These are phyloP conservation scores for Machimus rusticus DNA, from an alignment of 2,888 invertebrate species.

Conservation along the genomic window DNA sequence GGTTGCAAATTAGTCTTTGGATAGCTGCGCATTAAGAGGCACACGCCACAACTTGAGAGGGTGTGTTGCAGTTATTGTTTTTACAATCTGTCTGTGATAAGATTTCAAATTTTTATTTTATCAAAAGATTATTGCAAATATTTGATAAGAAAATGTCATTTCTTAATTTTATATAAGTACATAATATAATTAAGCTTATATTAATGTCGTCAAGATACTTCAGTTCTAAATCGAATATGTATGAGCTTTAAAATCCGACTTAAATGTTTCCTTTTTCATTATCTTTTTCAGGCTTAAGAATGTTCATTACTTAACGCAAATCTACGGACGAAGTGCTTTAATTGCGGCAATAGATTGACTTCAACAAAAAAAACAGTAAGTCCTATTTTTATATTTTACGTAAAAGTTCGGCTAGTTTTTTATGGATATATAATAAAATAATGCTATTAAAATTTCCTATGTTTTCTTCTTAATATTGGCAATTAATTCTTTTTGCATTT, in stretches of 20 bases:
- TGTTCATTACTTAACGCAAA: constrained; percentile 5
- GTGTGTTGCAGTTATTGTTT: neutral
- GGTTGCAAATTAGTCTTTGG: neutral
- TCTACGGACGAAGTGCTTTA: neutral
- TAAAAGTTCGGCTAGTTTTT: neutral
- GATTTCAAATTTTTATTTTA: neutral
- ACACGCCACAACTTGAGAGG: neutral
- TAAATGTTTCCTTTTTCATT: neutral
- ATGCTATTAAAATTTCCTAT: too few relatives aligned
- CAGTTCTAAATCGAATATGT: neutral
- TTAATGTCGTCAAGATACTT: neutral
- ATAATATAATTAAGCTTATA: neutral
- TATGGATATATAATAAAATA: too few relatives aligned
- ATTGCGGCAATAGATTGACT: neutral
- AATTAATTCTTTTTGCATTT: too few relatives aligned
- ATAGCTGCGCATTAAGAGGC: neutral
- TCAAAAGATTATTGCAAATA: neutral
- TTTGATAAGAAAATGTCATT: neutral
- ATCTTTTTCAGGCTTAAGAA: neutral
- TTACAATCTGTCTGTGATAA: neutral
- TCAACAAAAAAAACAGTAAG: neutral
- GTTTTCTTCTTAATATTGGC: too few relatives aligned
- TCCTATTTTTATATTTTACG: neutral
- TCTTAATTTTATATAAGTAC: neutral
- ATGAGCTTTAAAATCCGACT: neutral